Base-by-base conservation (phyloP, 2,888 invertebrate genomes). In the Leucania comma region DNA sequence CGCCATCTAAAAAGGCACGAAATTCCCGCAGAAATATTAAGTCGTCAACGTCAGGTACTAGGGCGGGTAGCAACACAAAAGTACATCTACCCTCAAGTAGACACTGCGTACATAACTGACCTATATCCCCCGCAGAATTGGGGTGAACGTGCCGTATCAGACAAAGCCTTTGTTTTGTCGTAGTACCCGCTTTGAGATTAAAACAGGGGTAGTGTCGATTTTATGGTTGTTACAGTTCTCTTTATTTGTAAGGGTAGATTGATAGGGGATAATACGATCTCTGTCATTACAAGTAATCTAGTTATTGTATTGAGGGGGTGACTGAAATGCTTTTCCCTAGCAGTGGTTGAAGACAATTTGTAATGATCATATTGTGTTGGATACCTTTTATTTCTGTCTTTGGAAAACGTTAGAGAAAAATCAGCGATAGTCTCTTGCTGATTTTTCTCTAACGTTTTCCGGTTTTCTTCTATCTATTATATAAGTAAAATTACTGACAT, bases 71-170 rank as follows among this genome's bases (percentile, higher is more conserved):
- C 10, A n/a, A 54, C 48, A 59, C 20, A 22, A 26, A 32, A 54
- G 42, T 65, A 38, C 29, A 50, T 80, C 26, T 61, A 56, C 59
- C 54, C 50, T 59, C 48, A 12, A 70, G 32, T 24, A 50, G 63
- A 20, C 48, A 60, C 66, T 73, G 66, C 80, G 81, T 59, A 76
- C 59, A 50, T 48, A 54, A 67, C 81, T 80, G 80, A 80, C 80
- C 80, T 80, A 80, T 59, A 71, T 83, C 38, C 59, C 20, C 1
- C 26, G 29, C 50, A 20, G 46, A 63, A 66, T 83, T 75, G 66
- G 78, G 84, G 81, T 83, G 68, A 80, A 53, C 63, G 24, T 59
- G 62, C 38, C 59, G 26, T 53, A 65, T 60, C 58, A 68, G 60
- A 82, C 74, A 82, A 80, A 80, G 62, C 3, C 65, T 78, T 78